Evolutionary conservation across 2,797 vertebrate genomes (phyloP), one percentile per base, ranked within the genome.

Genomic region (Carapus acus): DNA sequence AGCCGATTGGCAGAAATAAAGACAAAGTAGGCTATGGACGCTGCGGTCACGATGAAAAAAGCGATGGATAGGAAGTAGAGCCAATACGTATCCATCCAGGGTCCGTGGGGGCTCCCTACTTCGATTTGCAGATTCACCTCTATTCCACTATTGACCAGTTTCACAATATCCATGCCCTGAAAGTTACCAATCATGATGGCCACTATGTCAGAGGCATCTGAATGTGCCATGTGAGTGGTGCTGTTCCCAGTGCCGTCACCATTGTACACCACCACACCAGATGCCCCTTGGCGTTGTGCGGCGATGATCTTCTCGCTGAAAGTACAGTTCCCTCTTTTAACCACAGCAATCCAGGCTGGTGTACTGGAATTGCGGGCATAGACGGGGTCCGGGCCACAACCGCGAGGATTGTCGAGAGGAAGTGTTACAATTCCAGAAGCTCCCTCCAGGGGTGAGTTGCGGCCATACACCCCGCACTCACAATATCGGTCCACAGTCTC

Each of bases 51-150:
- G 2, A 94, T 84, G 49, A 97, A 94, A 79, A 97, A 96, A 0
- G 92, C 91, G 29, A 94, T 89, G 0, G 92, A 96, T 66, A 95
- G 89, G 38, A 93, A 90, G 77, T 94, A 94, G 56, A 95, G 88
- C 77, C 93, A 96, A 81, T 93, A 93, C 14, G 88, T 83, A 61
- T 88, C 92, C 73, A 90, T 83, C 86, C 88, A 93, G 9, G 88
- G 81, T 8, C 88, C 89, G 0, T 88, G 90, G 8, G 87, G 87
- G 39, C 67, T 90, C 43, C 91, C 94, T 4, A 89, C 74, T 31
- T 83, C 61, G 0, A 98, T 92, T 5, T 44, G 2, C 91, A 98
- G 89, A 17, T 63, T 57, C 22, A 97, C 91, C 3, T 83, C 84
- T 14, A 86, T 80, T 54, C 89, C 90, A 0, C 43, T 80, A 34